Evolutionary conservation across 2,113 vertebrate species (phyloP), one percentile per base, ranked within the genome.

Genomic region (Canis aureus): DNA sequence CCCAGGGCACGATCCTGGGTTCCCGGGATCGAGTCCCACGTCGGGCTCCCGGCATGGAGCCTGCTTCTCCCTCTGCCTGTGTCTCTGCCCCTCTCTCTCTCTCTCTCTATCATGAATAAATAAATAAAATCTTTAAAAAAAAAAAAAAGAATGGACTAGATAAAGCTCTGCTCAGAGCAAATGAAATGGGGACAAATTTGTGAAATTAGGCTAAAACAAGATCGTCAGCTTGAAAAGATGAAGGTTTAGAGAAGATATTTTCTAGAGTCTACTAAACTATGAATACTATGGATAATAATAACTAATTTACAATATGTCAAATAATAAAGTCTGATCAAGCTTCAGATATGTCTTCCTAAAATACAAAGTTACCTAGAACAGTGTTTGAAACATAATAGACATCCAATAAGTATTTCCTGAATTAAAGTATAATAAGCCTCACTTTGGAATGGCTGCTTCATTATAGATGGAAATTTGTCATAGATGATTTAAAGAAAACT

Each of bases 341-440:
- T 69, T 71, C 87, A 82, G 49, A 38, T 51, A 60, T 6, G 10
- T 62, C 23, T 90, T 94, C 38, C n/a, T 69, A 64, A 74, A 93
- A 71, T 38, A 59, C 35, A 88, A 11, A 73, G 13, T 17, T 76
- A 43, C 55, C 57, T 60, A 83, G 20, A 51, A 78, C 22, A 64
- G 17, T 67, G 8, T n/a, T 69, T 78, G 53, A 83, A 87, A 96
- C 7, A 25, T 15, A 71, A 92, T 2, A 74, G 32, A 81, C 7
- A 80, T 55, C 69, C 53, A 76, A 12, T 38, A 95, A 89, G 8
- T 90, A 32, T 62, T 82, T 94, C 60, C 82, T 91, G 51, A 95
- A 76, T 89, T 93, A 79, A 96, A 74, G 17, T 15, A 76, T 3
- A 87, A 78, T 88, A 78, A 78, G 74, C 59, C 73, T 89, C 22